Evolutionary conservation across 2,113 vertebrate species (phyloP), one percentile per base, ranked within the genome.

Genomic region (Gopherus evgoodei): DNA sequence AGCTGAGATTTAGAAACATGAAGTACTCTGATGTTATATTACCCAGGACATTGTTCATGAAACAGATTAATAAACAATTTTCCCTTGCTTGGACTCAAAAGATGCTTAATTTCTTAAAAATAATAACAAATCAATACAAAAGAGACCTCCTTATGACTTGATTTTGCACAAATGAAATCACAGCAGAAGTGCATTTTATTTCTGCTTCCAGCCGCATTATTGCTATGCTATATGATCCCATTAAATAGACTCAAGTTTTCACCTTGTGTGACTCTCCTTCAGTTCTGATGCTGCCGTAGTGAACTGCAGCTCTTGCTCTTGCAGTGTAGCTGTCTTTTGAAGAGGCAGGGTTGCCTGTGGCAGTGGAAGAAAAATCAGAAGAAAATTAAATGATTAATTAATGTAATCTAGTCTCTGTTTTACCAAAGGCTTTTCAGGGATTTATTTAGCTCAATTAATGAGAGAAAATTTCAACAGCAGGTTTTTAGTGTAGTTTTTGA

Each of bases 361-460:
- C 97, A 97, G 88, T 94, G 0, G 3, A 93, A 93, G 91, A 87
- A 88, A 96, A 97, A 98, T 96, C 96, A 97, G 95, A 97, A 97
- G 94, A 83, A 97, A 97, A 97, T 97, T 97, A 93, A 97, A 98
- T 97, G 97, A 98, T 97, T 97, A 97, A 97, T 98, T 98, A 98
- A 96, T 97, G 94, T 96, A 97, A 97, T 97, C 96, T 95, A 92
- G 92, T 88, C 93, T 95, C 97, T 97, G 96, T 96, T 97, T 97
- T 95, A 97, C 96, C 95, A 95, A 95, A 97, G 97, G 95, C 95
- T 97, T 98, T 96, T 25, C 81, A 56, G 93, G 95, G 90, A 94
- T 94, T 96, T 97, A 92, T 6, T 97, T 96, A 95, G 92, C 90
- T 96, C 90, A 1, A 94, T 97, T 98, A 97, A 97, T 96, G 96